Evolutionary conservation across 2,113 vertebrate genomes (phyloP).

Genomic region (Rhinolophus sinicus): DNA sequence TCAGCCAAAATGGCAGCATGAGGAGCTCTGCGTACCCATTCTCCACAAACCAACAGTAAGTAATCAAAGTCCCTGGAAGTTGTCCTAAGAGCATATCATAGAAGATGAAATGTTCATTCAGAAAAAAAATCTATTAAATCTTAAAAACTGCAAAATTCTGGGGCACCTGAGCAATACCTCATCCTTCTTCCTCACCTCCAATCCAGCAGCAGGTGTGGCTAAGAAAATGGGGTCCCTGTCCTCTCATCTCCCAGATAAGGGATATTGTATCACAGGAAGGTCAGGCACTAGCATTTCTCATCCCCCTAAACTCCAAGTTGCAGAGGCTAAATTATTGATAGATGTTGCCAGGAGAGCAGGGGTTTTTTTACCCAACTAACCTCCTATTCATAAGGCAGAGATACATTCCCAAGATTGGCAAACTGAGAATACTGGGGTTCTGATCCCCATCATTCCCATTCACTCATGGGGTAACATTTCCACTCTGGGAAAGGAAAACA

Average conservation of each 20-base stretch:
- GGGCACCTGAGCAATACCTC: background rate
- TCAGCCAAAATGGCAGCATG: background rate
- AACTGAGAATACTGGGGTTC: background rate
- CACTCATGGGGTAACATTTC: background rate
- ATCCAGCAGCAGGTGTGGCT: no score
- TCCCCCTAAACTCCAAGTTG: background rate
- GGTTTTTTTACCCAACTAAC: background rate
- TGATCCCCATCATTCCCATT: background rate
- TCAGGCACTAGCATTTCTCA: background rate
- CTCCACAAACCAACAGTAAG: background rate
- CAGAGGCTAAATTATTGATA: background rate
- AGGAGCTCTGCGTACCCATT: background rate
- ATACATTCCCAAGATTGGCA: no score
- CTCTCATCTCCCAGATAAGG: background rate
- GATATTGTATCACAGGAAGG: background rate
- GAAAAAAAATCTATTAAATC: background rate
- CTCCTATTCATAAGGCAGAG: background rate
- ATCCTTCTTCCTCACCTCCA: background rate
- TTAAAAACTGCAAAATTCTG: background rate
- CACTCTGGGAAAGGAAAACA: background rate
- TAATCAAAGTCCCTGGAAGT: background rate
- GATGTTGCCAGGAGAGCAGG: background rate
- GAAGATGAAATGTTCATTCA: background rate
- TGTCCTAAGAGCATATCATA: background rate
- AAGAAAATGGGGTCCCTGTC: background rate